Evolutionary conservation across 2,113 vertebrate genomes (phyloP).

Genomic region (Psilopsiagon aymara): DNA sequence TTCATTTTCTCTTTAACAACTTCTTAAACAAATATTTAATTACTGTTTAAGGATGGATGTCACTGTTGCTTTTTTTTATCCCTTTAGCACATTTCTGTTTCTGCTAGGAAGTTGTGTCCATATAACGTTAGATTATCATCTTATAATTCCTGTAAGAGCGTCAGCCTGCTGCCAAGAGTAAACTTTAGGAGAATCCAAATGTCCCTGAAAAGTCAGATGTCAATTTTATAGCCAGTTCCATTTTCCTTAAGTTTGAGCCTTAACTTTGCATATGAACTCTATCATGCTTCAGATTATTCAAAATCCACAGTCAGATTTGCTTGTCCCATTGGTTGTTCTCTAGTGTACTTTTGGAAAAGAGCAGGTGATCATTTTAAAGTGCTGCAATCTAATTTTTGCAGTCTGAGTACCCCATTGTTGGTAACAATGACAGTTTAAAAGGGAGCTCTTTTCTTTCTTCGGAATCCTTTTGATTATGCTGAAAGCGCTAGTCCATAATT

Average conservation of each 20-base stretch:
- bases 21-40: not conserved
- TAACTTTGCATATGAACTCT: not conserved
- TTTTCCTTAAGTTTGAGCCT: not conserved
- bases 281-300: not conserved
- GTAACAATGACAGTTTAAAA: constrained; percentile 7
- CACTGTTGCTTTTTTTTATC: not conserved
- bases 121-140: not conserved
- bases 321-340: not conserved
- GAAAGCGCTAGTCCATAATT: constrained; percentile 29
- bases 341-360: not conserved
- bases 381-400: not conserved
- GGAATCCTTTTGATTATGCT: constrained; percentile 37
- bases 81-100: not conserved
- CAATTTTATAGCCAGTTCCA: not conserved
- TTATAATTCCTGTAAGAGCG: not conserved
- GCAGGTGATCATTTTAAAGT: not conserved
- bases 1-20: not conserved
- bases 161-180: not conserved
- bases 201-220: not conserved
- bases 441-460: not conserved
- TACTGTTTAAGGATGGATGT: rapidly evolving
- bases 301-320: not conserved
- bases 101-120: not conserved
- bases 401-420: constrained; percentile 33
- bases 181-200: not conserved